phyloP scores from a whole-genome alignment of 2,888 invertebrate genomes.

The Megaustenia siamemsis region DNA sequence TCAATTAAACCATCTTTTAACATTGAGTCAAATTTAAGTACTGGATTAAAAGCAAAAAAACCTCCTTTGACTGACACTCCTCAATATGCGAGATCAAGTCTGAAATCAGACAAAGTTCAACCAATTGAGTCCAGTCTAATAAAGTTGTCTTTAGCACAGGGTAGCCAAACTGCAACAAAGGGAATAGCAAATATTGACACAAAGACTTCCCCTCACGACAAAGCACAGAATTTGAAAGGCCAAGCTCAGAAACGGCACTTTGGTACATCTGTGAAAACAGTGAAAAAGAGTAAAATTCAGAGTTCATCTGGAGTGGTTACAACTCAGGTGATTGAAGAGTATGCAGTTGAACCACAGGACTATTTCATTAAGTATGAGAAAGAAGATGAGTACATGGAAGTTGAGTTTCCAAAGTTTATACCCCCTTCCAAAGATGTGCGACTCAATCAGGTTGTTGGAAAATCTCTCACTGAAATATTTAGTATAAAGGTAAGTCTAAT shows the following conservation, averaged over 20 bases:
- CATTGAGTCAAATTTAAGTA: neutral
- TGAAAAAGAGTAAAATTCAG: conserved; percentile 42
- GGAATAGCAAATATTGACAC: neutral
- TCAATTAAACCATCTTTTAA: neutral
- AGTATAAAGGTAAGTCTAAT: conserved; percentile 69
- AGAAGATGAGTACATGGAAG: conserved; percentile 52
- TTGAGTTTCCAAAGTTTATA: conserved; percentile 65
- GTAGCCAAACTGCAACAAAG: neutral
- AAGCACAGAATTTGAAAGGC: neutral
- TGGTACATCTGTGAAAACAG: conserved; percentile 1
- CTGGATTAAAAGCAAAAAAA: neutral
- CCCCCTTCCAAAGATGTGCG: conserved; percentile 65
- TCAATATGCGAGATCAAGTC: neutral
- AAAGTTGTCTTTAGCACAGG: conserved; percentile 24
- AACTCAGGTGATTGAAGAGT: conserved; percentile 24
- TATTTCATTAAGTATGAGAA: conserved; percentile 47
- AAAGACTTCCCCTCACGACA: neutral
- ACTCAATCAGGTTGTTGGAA: conserved; percentile 54
- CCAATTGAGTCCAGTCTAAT: conserved; percentile 25
- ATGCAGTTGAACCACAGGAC: conserved; percentile 41
- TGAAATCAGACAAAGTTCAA: neutral
- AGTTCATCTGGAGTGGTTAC: conserved; percentile 13
- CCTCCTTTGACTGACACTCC: neutral
- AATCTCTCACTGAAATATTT: conserved; percentile 66
- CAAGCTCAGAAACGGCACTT: conserved; percentile 28